phyloP scores from a whole-genome alignment of 92 coral and sea anemone species.

The Palythoa caribaeorum region DNA sequence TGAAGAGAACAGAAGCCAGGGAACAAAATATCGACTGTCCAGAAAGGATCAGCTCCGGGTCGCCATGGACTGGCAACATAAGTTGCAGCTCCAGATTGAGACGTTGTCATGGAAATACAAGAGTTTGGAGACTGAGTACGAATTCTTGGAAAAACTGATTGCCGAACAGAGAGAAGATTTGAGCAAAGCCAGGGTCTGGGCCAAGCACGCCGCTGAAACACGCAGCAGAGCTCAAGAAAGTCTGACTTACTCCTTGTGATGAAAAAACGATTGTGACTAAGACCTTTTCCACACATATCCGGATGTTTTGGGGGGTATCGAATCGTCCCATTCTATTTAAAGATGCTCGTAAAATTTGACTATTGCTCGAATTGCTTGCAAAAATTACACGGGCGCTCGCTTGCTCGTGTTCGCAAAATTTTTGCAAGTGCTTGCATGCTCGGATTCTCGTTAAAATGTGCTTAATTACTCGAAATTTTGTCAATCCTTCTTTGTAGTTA shows the following conservation, averaged over 20 bases:
- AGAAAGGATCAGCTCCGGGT: constrained; percentile 34
- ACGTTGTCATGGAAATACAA: constrained; percentile 80
- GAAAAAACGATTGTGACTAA: neutral
- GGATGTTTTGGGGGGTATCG: too few relatives aligned
- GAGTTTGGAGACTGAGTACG: constrained; percentile 69
- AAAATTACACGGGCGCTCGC: too few relatives aligned
- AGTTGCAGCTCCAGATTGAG: constrained; percentile 76
- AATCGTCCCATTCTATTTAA: too few relatives aligned
- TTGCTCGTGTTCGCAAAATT: too few relatives aligned
- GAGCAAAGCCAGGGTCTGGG: constrained; percentile 58
- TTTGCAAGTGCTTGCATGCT: too few relatives aligned
- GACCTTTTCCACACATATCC: too few relatives aligned
- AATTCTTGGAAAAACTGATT: constrained; percentile 73
- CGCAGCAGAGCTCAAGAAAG: neutral
- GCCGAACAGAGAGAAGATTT: constrained; percentile 68
- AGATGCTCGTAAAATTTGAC: too few relatives aligned
- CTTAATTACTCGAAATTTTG: too few relatives aligned
- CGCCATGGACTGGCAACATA: constrained; percentile 81
- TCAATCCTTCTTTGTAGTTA: too few relatives aligned
- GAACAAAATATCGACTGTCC: constrained; percentile 8
- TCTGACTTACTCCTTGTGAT: neutral
- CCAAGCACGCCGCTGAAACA: constrained; percentile 35
- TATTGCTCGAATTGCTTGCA: too few relatives aligned
- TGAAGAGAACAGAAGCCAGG: neutral
- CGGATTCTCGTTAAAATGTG: too few relatives aligned